Conservation (phyloP, 2,113 vertebrate species). For the Paratilapia polleni region DNA sequence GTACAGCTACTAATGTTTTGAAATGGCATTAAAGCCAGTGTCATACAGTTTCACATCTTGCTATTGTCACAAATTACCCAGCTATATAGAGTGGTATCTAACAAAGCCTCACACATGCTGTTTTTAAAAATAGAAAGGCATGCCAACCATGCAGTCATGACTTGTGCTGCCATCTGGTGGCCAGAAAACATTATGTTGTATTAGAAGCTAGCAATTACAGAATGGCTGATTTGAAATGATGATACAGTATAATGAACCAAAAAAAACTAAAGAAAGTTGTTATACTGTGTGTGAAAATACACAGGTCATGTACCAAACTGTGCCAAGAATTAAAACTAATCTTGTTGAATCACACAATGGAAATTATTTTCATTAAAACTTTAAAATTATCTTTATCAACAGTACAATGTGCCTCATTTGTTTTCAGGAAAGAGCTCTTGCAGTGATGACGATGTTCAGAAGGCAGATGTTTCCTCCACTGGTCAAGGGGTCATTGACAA, state of each 20-base stretch:
- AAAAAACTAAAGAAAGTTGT: neutral
- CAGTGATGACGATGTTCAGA: slow-evolving; percentile 96
- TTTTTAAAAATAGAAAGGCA: slow-evolving; percentile 77
- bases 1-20: neutral
- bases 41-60: neutral
- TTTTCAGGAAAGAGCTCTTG: slow-evolving; percentile 89
- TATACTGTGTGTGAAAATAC: neutral
- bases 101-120: slow-evolving; percentile 73
- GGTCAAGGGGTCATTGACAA: slow-evolving; percentile 99
- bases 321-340: neutral
- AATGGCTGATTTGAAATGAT: neutral
- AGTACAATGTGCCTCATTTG: slow-evolving; percentile 40
- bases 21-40: slow-evolving; percentile 14
- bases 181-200: neutral
- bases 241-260: neutral
- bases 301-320: neutral
- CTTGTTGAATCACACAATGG: neutral
- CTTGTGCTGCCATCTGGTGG: slow-evolving; percentile 77
- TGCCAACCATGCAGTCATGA: slow-evolving; percentile 27
- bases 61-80: slow-evolving; percentile 32
- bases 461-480: slow-evolving; percentile 97
- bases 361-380: neutral
- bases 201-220: neutral
- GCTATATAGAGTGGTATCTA: slow-evolving; percentile 59
- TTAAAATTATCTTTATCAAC: neutral